phyloP scores from a whole-genome alignment of 2,888 invertebrate genomes.

The Aquatica leii region DNA sequence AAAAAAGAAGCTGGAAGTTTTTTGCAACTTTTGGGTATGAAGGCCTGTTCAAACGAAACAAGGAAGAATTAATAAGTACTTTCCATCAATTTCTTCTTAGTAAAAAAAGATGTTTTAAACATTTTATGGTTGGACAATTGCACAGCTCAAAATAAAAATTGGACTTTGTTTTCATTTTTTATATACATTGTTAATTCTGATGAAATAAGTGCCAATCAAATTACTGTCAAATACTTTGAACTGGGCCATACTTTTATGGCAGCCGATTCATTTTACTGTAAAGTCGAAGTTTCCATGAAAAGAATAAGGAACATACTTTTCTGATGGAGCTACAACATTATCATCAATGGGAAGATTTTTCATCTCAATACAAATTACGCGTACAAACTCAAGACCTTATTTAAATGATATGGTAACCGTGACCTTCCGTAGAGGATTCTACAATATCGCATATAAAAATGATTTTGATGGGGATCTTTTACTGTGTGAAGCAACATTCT shows the following conservation, averaged over 20 bases:
- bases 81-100: constrained; percentile 6
- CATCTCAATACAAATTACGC: constrained; percentile 4
- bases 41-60: constrained; percentile 1
- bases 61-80: constrained; percentile 14
- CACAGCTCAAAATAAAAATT: too few species aligned
- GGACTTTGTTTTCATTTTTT: too few species aligned
- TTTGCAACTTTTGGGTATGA: constrained; percentile 18
- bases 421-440: not conserved
- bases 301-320: not conserved
- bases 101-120: constrained; percentile 6
- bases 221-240: constrained; percentile 1
- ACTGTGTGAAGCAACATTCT: too few species aligned
- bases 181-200: too few species aligned
- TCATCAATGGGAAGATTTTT: not conserved
- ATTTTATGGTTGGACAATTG: constrained; percentile 27
- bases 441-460: constrained; percentile 2
- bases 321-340: not conserved
- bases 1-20: not conserved
- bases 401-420: constrained; percentile 4
- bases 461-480: too few species aligned
- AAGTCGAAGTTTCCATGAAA: too few species aligned
- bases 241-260: constrained; percentile 13
- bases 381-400: not conserved
- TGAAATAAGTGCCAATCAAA: constrained; percentile 36
- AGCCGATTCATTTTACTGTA: constrained; percentile 6